Conservation (phyloP, 2,888 invertebrate genomes). For the Linnaemya tessellans region DNA sequence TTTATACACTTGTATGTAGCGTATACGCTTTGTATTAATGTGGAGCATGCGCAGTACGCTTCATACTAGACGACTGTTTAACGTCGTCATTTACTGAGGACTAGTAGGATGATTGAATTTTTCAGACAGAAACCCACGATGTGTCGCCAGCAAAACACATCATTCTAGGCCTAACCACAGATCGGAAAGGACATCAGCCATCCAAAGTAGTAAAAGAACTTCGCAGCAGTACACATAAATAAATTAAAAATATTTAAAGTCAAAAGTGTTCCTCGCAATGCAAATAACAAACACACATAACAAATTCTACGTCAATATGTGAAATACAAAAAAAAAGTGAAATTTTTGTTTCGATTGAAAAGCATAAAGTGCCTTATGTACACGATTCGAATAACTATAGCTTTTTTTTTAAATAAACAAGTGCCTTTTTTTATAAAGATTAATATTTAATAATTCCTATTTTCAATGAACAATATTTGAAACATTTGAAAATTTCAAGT, state of each 20-base stretch:
- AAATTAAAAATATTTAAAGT: constrained; percentile 27
- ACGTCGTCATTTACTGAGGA: constrained; percentile 69
- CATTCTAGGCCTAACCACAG: constrained; percentile 84
- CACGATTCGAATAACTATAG: constrained; percentile 61
- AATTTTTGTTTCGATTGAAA: constrained; percentile 29
- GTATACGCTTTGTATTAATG: constrained; percentile 35
- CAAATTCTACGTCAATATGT: neutral
- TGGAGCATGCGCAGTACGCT: constrained; percentile 65
- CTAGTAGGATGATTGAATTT: constrained; percentile 78
- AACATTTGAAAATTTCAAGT: constrained; percentile 38
- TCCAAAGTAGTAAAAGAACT: constrained; percentile 65
- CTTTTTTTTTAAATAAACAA: constrained; percentile 53
- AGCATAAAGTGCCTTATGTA: constrained; percentile 69
- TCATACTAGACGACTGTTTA: constrained; percentile 70
- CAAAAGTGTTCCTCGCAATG: constrained; percentile 25
- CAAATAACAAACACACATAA: neutral
- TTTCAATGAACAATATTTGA: constrained; percentile 28
- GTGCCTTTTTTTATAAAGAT: constrained; percentile 63
- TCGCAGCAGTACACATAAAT: constrained; percentile 58
- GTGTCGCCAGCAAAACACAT: constrained; percentile 82
- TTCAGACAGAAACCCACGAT: constrained; percentile 81
- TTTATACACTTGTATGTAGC: neutral
- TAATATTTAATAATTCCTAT: constrained; percentile 26
- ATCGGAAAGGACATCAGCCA: constrained; percentile 82
- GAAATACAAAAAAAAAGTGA: constrained; percentile 36